Base-by-base conservation (phyloP, 2,113 vertebrate species). In the Megaceryle torquata region DNA sequence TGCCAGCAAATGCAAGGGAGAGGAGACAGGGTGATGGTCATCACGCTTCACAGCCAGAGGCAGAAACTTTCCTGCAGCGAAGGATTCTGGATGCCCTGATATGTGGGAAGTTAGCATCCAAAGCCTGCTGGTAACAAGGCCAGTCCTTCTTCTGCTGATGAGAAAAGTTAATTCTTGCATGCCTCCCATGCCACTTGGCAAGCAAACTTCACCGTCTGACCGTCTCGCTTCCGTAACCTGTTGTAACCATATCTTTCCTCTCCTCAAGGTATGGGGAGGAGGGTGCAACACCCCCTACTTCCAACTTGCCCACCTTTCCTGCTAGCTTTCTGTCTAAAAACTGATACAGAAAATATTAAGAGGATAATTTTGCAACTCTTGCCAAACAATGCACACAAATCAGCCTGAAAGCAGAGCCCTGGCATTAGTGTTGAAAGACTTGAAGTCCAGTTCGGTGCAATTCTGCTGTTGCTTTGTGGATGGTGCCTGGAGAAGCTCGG, bases 1-100 rank as follows among this genome's bases (percentile, higher is more conserved):
- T 11, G 0, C 54, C 0, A 2, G 29, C 51, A 50, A 48, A 29
- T 0, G 4, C 39, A 22, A 26, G 59, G 0, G 3, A 26, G 37
- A 60, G 33, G 37, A 26, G 50, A 50, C 48, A 31, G 9, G 46
- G 35, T 81, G 57, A 50, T 54, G 46, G 35, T 8, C 54, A 79
- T 13, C 35, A 19, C n/a, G 2, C 39, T 24, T 33, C 35, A 20
- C 21, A 44, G 9, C 5, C 57, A 61, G 56, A 64, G 33, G 46
- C 39, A 24, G 68, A 28, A 71, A 31, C 20, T 67, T 65, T 51
- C 25, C 57, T 35, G 41, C 46, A 56, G 24, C 3, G 1, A 5
- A 46, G 56, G 24, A 18, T 28, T 13, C 54, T 28, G 57, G 22
- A 56, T 9, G 15, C 25, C 29, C 17, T 1, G 2, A 33, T 16